Percentiles rank a stretch among this genome's conserved stretches.
Evolutionary conservation across 2,888 invertebrate genomes (phyloP).

Genomic region (Deroplatys truncata): DNA sequence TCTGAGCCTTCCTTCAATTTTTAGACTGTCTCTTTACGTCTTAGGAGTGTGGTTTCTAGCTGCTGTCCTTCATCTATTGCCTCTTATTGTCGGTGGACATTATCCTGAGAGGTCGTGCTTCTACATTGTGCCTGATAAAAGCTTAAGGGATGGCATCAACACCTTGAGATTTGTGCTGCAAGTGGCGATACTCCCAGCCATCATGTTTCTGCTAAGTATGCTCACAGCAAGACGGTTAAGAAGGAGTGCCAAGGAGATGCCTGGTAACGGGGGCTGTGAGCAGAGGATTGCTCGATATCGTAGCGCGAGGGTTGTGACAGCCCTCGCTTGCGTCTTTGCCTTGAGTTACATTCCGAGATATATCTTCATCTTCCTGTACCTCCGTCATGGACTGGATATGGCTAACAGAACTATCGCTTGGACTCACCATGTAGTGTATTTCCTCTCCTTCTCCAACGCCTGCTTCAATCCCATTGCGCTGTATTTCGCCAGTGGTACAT

Average conservation of each 20-base stretch:
- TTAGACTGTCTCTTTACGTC: not conserved
- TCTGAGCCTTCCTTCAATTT: not conserved
- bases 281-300: not conserved
- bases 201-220: not conserved
- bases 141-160: not conserved
- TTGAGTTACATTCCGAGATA: not conserved
- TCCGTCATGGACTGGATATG: not conserved
- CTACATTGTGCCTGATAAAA: not conserved
- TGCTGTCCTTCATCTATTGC: not conserved
- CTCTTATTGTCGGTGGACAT: not conserved
- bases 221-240: not conserved
- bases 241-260: not conserved
- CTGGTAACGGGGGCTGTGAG: not conserved
- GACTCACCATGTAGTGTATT: not conserved
- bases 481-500: not conserved
- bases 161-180: not conserved
- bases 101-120: not conserved
- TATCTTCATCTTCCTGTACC: not conserved
- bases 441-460: not conserved
- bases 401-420: not conserved
- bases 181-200: not conserved
- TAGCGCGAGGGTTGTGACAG: not conserved
- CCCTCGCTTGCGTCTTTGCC: not conserved
- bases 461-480: not conserved
- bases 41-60: not conserved